Evolutionary conservation across 1,140 invertebrate species (phyloP), one percentile per base, ranked within the genome.

Genomic region (Acyrthosiphon pisum): DNA sequence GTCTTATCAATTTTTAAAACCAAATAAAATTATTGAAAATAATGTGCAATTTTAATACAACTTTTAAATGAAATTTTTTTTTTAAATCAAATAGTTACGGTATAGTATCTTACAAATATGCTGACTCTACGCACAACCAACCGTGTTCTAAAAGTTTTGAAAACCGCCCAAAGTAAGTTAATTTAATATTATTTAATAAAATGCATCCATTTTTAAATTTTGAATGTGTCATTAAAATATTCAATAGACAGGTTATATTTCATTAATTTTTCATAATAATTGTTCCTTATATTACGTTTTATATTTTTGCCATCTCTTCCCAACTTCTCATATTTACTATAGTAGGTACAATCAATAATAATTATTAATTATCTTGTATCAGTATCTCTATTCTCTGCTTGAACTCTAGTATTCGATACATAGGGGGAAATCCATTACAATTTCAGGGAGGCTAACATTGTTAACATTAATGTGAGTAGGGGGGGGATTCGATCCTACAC

Each of bases 121-220:
- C 6, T 89, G 35, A 56, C n/a, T 37, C 26, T 89, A 56, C 48
- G 50, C 26, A 89, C 50, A 26, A 35, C 50, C 14, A 89, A 26
- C 37, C 50, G 88, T 56, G n/a, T 89, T 89, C 35, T 89, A 41
- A 56, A 56, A 37, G 88, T 56, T 56, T 53, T 89, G 37, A 89
- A 89, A 56, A 89, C 35, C 48, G 26, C 88, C 30, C 88, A 56
- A 56, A 56, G 88, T 89, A 89, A 89, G 88, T 89, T 18, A 18
- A 56, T 41, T 37, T 18, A 37, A n/a, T 37, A 7, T 53, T n/a
- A 89, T 26, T 23, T 11, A 50, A 88, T 50, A 53, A 53, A 53
- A 8, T 48, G 2, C 1, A 87, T 0, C 6, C 3, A 76, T 76
- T n/a, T 68, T n/a, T 20, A 76, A n/a, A n/a, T 68, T n/a, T n/a